A percentile compares a stretch with the other conserved stretches of the same genome.
phyloP scores from a whole-genome alignment of 2,888 invertebrate species.

The Heliothis peltigera region DNA sequence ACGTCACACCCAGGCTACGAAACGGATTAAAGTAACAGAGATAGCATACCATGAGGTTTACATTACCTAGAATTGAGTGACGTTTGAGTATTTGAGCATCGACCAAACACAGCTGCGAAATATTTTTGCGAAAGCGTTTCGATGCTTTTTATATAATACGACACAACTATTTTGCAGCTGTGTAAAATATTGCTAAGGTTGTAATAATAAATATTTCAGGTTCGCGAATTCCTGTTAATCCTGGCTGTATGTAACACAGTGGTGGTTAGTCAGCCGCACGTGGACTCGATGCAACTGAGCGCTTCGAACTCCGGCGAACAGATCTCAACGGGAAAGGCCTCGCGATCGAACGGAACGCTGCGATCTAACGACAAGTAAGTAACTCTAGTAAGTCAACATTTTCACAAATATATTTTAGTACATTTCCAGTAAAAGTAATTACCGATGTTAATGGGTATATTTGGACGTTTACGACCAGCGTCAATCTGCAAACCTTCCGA shows the following conservation, averaged over 20 bases:
- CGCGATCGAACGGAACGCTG: conserved; percentile 80
- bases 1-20: background rate
- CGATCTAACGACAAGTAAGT: conserved; percentile 84
- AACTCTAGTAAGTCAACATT: conserved; percentile 40
- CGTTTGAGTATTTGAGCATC: background rate
- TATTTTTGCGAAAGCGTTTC: conserved; percentile 2
- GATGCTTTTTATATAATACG: background rate
- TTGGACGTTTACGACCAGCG: background rate
- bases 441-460: background rate
- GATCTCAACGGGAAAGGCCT: conserved; percentile 81
- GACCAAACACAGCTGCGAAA: conserved; percentile 1
- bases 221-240: conserved; percentile 96
- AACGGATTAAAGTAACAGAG: background rate
- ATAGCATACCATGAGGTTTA: conserved; percentile 3
- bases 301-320: conserved; percentile 78
- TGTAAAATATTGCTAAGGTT: background rate
- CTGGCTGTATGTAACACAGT: conserved; percentile 99
- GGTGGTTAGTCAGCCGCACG: conserved; percentile 96
- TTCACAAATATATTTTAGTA: conserved; percentile 12
- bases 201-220: conserved; percentile 76
- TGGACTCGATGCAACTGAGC: conserved; percentile 92
- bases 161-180: background rate
- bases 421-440: conserved; percentile 9
- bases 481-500: background rate
- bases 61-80: background rate